A percentile compares a stretch with the other conserved stretches of the same genome.
Evolutionary conservation across 23 tunicate genomes (phyloP).

Genomic region (Ascidia mentula): DNA sequence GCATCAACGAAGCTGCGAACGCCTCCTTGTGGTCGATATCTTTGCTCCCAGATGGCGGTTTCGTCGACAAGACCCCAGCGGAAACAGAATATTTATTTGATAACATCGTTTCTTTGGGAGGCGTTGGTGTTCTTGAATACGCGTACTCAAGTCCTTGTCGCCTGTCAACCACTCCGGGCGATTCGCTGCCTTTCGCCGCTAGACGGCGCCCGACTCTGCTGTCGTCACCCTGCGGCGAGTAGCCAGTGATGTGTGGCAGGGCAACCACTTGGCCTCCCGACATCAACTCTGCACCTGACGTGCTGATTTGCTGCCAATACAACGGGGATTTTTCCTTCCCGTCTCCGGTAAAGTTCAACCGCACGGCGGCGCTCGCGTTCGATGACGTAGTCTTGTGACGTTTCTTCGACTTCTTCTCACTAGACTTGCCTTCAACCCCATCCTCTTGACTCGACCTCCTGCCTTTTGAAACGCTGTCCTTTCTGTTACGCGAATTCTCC

Average conservation of each 20-base stretch:
- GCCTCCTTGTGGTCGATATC: conserved; percentile 47
- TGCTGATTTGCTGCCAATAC: conserved; percentile 25
- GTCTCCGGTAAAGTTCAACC: neutral
- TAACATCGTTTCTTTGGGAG: conserved; percentile 6
- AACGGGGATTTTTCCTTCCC: neutral
- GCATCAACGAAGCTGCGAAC: conserved; percentile 14
- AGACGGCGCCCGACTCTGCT: neutral
- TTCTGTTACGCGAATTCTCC: neutral
- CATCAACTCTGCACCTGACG: neutral
- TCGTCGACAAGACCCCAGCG: too few relatives aligned
- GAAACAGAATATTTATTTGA: neutral
- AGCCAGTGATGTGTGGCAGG: conserved; percentile 37
- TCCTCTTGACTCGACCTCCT: conserved; percentile 1
- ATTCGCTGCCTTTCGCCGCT: neutral
- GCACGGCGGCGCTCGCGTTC: neutral
- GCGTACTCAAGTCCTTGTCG: neutral
- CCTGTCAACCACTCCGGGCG: neutral
- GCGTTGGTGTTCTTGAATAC: conserved; percentile 11
- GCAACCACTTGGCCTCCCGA: conserved; percentile 23
- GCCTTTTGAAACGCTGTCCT: neutral
- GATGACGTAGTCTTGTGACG: conserved; percentile 6
- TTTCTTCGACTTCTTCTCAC: conserved; percentile 17
- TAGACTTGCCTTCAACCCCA: conserved; percentile 15
- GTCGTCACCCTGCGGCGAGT: neutral
- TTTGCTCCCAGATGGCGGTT: neutral